A percentile compares a stretch with the other conserved stretches of the same genome.
These are phyloP conservation scores for Coreoperca whiteheadi DNA, from an alignment of 2,113 vertebrate species.

Conservation along the genomic window DNA sequence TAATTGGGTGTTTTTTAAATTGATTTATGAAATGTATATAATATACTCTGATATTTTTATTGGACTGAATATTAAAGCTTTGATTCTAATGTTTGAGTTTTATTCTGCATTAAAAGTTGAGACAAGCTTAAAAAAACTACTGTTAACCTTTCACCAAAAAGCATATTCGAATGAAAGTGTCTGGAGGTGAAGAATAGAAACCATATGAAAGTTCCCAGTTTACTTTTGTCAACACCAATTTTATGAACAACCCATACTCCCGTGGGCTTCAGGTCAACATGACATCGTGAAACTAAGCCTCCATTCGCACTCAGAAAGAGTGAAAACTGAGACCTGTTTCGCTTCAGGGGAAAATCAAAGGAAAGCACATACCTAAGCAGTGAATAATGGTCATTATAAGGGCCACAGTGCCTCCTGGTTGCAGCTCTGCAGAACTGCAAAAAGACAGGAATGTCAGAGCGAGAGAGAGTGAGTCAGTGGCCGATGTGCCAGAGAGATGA, in stretches of 20 bases:
- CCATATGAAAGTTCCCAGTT: constrained; percentile 31
- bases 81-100: neutral
- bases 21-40: neutral
- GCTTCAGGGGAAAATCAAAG: constrained; percentile 82
- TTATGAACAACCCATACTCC: constrained; percentile 21
- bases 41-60: neutral
- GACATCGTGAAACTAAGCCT: constrained; percentile 71
- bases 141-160: constrained; percentile 24
- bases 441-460: constrained; percentile 48
- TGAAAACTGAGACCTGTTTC: constrained; percentile 81
- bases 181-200: constrained; percentile 1
- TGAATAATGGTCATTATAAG: constrained; percentile 78
- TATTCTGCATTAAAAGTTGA: neutral
- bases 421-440: constrained; percentile 9
- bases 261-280: constrained; percentile 64
- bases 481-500: constrained; percentile 79
- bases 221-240: constrained; percentile 30
- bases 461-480: constrained; percentile 72
- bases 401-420: constrained; percentile 79
- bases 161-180: constrained; percentile 12
- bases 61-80: neutral
- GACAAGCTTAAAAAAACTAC: neutral
- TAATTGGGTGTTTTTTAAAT: neutral
- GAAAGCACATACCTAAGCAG: constrained; percentile 80
- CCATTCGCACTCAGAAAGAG: constrained; percentile 68